Evolutionary conservation across 2,888 invertebrate genomes (phyloP).

Genomic region (Gerris lacustris): DNA sequence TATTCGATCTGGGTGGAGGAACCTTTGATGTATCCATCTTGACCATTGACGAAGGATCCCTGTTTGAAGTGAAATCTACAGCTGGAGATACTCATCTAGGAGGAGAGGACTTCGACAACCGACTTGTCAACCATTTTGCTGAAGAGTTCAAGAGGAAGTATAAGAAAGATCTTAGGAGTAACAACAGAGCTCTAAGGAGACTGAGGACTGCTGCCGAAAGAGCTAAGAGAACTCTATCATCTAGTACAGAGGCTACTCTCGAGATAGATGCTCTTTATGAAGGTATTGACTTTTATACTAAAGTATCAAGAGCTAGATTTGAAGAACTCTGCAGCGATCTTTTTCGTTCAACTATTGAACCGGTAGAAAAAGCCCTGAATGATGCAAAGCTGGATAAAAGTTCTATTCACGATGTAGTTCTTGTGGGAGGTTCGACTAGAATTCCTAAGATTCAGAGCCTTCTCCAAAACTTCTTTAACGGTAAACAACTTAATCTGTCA

Average conservation of each 20-base stretch:
- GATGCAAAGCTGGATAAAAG: conserved; percentile 77
- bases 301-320: conserved; percentile 68
- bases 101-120: conserved; percentile 67
- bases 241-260: conserved; percentile 63
- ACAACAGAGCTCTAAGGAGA: conserved; percentile 66
- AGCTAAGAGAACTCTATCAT: conserved; percentile 63
- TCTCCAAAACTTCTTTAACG: conserved; percentile 35
- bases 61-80: conserved; percentile 69
- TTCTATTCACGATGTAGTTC: conserved; percentile 64
- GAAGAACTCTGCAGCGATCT: conserved; percentile 83
- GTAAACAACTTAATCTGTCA: conserved; percentile 57
- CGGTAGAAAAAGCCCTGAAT: conserved; percentile 70
- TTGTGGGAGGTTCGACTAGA: conserved; percentile 81
- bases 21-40: conserved; percentile 88
- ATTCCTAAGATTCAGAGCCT: conserved; percentile 86
- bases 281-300: conserved; percentile 82
- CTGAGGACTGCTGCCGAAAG: conserved; percentile 75
- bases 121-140: conserved; percentile 65
- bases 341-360: conserved; percentile 61
- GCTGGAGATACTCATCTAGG: conserved; percentile 71
- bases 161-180: conserved; percentile 49
- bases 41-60: conserved; percentile 72
- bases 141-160: conserved; percentile 66
- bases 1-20: conserved; percentile 71
- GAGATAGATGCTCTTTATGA: conserved; percentile 84